phyloP scores from a whole-genome alignment of 2,113 vertebrate species.

The Percopsis transmontana region DNA sequence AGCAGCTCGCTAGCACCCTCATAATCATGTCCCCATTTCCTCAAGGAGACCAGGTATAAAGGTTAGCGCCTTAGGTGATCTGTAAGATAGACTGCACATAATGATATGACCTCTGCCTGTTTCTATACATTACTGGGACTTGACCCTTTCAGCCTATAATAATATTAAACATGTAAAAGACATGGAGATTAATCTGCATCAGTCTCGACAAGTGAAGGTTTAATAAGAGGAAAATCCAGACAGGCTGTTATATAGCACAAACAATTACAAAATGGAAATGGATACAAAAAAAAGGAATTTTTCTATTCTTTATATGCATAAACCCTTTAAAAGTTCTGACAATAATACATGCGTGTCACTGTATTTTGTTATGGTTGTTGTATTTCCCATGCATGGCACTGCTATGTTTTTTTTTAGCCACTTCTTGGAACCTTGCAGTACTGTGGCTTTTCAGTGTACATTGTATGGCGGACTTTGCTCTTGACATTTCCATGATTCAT shows the following conservation, averaged over 20 bases:
- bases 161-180: slow-evolving; percentile 11
- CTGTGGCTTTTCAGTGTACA: slow-evolving; percentile 37
- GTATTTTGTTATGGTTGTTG: neutral
- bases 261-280: too few species aligned
- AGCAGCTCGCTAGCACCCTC: slow-evolving; percentile 53
- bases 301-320: neutral
- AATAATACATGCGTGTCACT: neutral
- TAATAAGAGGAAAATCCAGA: neutral
- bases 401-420: too few species aligned
- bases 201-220: neutral
- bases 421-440: slow-evolving; percentile 13
- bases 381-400: slow-evolving; percentile 7
- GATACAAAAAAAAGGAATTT: neutral
- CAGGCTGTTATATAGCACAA: slow-evolving; percentile 13
- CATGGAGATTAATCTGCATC: neutral
- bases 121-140: neutral
- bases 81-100: slow-evolving; percentile 16
- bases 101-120: slow-evolving; percentile 14
- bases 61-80: slow-evolving; percentile 36
- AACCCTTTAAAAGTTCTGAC: neutral
- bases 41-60: slow-evolving; percentile 46
- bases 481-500: slow-evolving; percentile 78
- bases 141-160: slow-evolving; percentile 6
- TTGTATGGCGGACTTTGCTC: slow-evolving; percentile 63
- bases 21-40: slow-evolving; percentile 61